Evolutionary conservation across 2,113 vertebrate species (phyloP).

Genomic region (Zapus hudsonius): DNA sequence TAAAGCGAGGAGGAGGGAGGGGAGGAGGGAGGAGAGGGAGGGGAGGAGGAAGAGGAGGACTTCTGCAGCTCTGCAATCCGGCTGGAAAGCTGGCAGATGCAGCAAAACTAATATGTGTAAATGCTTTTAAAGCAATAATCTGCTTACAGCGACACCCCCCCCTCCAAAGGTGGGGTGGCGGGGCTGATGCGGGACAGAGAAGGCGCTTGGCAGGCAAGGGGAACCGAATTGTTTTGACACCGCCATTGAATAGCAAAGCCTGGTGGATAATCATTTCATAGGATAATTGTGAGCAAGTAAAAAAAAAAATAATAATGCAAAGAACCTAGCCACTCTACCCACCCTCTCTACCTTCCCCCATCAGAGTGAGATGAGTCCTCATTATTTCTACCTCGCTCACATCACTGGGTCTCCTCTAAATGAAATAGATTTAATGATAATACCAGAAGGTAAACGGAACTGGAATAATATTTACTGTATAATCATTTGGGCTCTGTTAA

Average conservation of each 20-base stretch:
- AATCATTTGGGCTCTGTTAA: conserved; percentile 74
- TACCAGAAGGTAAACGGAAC: conserved; percentile 76
- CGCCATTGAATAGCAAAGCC: conserved; percentile 85
- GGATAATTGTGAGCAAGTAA: conserved; percentile 81
- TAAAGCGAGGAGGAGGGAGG: conserved; percentile 46
- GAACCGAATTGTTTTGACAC: conserved; percentile 89
- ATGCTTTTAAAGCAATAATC: conserved; percentile 82
- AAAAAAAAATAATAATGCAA: conserved; percentile 59
- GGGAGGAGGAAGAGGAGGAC: conserved; percentile 20
- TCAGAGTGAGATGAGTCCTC: conserved; percentile 72
- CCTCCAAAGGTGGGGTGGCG: conserved; percentile 80
- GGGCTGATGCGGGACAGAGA: conserved; percentile 63
- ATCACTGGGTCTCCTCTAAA: conserved; percentile 66
- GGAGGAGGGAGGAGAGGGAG: too few species aligned
- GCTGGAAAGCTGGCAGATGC: conserved; percentile 84
- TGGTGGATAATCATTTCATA: conserved; percentile 83
- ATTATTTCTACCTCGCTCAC: conserved; percentile 76
- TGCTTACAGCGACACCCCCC: conserved; percentile 81
- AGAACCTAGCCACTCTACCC: conserved; percentile 57
- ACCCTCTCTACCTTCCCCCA: conserved; percentile 66
- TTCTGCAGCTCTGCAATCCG: conserved; percentile 66
- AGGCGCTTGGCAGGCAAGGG: conserved; percentile 79
- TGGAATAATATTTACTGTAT: conserved; percentile 79
- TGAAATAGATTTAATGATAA: conserved; percentile 77
- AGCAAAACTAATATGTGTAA: conserved; percentile 87